Conservation (phyloP, 2,888 invertebrate genomes). For the Chloroclystis v-ata region DNA sequence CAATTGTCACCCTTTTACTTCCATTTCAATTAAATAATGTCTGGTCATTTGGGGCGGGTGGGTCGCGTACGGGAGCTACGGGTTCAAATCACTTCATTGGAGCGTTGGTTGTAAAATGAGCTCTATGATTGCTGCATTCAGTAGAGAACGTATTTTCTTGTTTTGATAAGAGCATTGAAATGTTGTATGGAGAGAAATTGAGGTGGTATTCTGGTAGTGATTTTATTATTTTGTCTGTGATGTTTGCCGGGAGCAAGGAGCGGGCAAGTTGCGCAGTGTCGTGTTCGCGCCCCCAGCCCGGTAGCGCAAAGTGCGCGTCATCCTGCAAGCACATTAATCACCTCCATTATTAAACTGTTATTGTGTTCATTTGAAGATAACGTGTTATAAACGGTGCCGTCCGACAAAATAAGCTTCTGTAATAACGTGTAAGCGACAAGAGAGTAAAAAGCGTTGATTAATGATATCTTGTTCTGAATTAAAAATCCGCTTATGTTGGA, state of each 20-base stretch:
- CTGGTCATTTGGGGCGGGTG: slow-evolving; percentile 75
- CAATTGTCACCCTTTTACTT: slow-evolving; percentile 77
- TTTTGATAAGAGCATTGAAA: no score
- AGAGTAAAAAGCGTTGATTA: slow-evolving; percentile 62
- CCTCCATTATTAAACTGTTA: slow-evolving; percentile 75
- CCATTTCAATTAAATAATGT: slow-evolving; percentile 78
- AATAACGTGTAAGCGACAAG: slow-evolving; percentile 69
- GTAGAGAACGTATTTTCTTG: no score
- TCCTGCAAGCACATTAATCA: slow-evolving; percentile 76
- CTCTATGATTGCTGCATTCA: background rate
- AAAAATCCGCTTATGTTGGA: slow-evolving; percentile 38
- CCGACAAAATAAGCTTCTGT: slow-evolving; percentile 75
- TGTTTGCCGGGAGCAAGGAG: slow-evolving; percentile 3
- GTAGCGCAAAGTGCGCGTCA: slow-evolving; percentile 70
- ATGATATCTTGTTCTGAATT: slow-evolving; percentile 38
- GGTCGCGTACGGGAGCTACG: slow-evolving; percentile 14
- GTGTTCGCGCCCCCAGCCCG: slow-evolving; percentile 65
- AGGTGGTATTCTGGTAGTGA: background rate
- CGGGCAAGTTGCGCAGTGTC: slow-evolving; percentile 36
- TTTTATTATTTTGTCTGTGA: background rate
- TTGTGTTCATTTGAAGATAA: slow-evolving; percentile 77
- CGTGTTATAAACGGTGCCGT: slow-evolving; percentile 77
- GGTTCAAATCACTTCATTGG: background rate
- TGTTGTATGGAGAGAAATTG: background rate
- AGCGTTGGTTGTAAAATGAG: slow-evolving; percentile 4